These are phyloP conservation scores for Rhinoraja longicauda DNA, from an alignment of 2,797 vertebrate species.

Conservation along the genomic window DNA sequence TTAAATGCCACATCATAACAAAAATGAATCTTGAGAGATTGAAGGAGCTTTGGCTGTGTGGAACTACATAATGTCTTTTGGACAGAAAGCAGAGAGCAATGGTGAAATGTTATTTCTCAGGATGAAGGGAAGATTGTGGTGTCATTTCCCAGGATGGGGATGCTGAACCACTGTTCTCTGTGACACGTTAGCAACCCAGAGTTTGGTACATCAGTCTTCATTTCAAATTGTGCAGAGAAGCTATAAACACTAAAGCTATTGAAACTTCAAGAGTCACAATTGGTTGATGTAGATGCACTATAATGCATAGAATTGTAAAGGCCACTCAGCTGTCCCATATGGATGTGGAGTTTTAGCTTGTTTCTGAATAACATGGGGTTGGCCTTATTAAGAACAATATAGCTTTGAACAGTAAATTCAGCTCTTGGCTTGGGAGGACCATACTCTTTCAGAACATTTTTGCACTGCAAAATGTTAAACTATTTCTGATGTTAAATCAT, in stretches of 20 bases:
- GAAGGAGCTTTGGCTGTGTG: background rate
- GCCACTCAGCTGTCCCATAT: background rate
- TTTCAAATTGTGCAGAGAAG: background rate
- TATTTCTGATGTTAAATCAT: background rate
- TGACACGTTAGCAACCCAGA: background rate
- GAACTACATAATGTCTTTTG: background rate
- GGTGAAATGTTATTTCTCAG: background rate
- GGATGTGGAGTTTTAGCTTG: background rate
- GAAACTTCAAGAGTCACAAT: background rate
- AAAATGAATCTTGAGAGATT: background rate
- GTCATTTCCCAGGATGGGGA: background rate
- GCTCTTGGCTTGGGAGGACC: background rate
- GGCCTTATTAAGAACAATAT: background rate
- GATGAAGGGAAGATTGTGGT: background rate
- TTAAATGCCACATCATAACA: background rate
- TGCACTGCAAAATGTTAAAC: background rate
- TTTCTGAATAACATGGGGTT: background rate
- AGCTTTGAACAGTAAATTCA: background rate
- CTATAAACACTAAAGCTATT: background rate
- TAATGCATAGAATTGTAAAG: background rate
- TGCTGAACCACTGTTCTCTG: background rate
- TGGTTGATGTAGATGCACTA: no score
- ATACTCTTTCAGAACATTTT: background rate
- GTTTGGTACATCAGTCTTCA: background rate
- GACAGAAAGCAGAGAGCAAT: background rate